phyloP scores from a whole-genome alignment of 1,140 invertebrate genomes.

The Catajapyx aquilonaris region DNA sequence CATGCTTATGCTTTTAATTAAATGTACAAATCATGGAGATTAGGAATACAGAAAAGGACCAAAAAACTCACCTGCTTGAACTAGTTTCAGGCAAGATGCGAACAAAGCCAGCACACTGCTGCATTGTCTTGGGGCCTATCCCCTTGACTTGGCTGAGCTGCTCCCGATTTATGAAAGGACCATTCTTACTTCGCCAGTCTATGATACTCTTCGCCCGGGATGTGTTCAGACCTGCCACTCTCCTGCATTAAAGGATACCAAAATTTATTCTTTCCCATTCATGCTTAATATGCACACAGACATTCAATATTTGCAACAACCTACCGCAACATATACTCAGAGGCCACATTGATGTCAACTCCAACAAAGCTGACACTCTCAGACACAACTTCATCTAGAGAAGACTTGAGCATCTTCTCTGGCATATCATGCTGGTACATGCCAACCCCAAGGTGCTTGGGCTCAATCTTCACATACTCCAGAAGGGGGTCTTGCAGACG shows the following conservation, averaged over 20 bases:
- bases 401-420: slow-evolving; percentile 44
- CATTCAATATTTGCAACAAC: slow-evolving; percentile 7
- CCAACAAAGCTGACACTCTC: slow-evolving; percentile 84
- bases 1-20: too few species aligned
- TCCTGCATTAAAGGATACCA: slow-evolving; percentile 23
- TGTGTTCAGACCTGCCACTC: slow-evolving; percentile 56
- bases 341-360: slow-evolving; percentile 70
- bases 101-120: slow-evolving; percentile 77
- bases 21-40: too few species aligned
- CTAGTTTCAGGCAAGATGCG: slow-evolving; percentile 35
- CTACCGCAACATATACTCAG: slow-evolving; percentile 51
- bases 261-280: too few species aligned
- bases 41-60: too few species aligned
- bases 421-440: slow-evolving; percentile 84
- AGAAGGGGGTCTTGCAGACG: slow-evolving; percentile 70
- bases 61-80: slow-evolving; percentile 7
- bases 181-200: slow-evolving; percentile 42
- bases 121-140: slow-evolving; percentile 59
- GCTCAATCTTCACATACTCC: slow-evolving; percentile 80
- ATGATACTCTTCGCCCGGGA: slow-evolving; percentile 54
- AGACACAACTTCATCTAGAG: slow-evolving; percentile 41
- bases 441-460: slow-evolving; percentile 69
- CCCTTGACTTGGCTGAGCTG: slow-evolving; percentile 52
- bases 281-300: too few species aligned
- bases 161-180: slow-evolving; percentile 43